Evolutionary conservation across 2,113 vertebrate species (phyloP), one percentile per base, ranked within the genome.

Genomic region (Tympanuchus pallidicinctus): DNA sequence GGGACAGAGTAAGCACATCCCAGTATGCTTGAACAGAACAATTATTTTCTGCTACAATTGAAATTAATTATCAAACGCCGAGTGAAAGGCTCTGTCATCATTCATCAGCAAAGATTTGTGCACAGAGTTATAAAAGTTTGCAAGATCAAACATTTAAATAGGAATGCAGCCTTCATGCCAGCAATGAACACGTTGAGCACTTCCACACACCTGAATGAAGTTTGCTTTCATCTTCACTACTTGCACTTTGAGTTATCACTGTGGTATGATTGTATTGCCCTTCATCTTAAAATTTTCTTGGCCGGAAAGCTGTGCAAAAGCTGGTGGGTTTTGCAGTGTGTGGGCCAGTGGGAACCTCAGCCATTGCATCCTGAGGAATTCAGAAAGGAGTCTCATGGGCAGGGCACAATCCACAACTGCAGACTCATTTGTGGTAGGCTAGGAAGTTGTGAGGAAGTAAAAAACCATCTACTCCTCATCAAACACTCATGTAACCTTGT

Each of bases 1-100:
- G 57, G 63, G 81, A 82, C 69, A 87, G 83, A 85, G 75, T 73
- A 95, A 91, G 90, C 92, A 94, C 91, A 86, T 92, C 71, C 82
- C 2, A 15, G 85, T 94, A 70, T 88, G 92, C 90, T 60, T 94
- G 82, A 96, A 94, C 42, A 82, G 92, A 95, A 94, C 90, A 92
- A 88, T 93, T 94, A 94, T 94, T 93, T 95, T 94, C 90, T 76
- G 45, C 72, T 82, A 92, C 82, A 88, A 63, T 50, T 93, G 94
- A 95, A 95, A 95, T 80, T 90, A 95, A 91, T 89, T 95, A 95
- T 91, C 90, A 95, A 89, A 89, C 88, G 82, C 67, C 72, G 85
- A 83, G 72, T 80, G 79, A 91, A 93, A 95, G 88, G 67, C 72
- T 91, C 75, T 88, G 71, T 86, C 96, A 95, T 91, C 82, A 64